phyloP scores from a whole-genome alignment of 2,888 invertebrate genomes.

The Oscheius sp. region DNA sequence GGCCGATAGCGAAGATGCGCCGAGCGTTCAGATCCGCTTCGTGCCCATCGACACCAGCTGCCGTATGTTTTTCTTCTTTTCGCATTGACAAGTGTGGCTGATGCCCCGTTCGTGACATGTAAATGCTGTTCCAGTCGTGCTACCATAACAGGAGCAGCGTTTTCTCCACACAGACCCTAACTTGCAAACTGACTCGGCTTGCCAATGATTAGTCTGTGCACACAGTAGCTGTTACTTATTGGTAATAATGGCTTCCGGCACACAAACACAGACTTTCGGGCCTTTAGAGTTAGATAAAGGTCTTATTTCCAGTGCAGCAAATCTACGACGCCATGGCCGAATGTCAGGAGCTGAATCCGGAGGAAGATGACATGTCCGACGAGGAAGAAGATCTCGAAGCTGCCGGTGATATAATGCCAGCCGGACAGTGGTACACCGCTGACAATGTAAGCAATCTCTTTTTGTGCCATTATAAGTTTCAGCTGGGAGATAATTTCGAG shows the following conservation, averaged over 20 bases:
- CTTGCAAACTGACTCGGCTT: too few relatives aligned
- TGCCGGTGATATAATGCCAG: slow-evolving; percentile 15
- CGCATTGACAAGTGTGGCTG: too few relatives aligned
- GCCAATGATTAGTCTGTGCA: too few relatives aligned
- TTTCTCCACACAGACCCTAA: too few relatives aligned
- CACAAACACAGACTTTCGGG: too few relatives aligned
- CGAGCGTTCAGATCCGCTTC: slow-evolving; percentile 58
- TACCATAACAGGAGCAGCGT: too few relatives aligned
- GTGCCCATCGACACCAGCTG: slow-evolving; percentile 59
- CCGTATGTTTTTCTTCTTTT: slow-evolving; percentile 44
- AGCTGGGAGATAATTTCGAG: slow-evolving; percentile 30
- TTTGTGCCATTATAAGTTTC: neutral
- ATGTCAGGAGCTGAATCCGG: slow-evolving; percentile 86
- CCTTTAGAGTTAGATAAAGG: neutral
- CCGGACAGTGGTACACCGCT: slow-evolving; percentile 54
- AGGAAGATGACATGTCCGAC: slow-evolving; percentile 79
- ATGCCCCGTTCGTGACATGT: too few relatives aligned
- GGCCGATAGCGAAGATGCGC: slow-evolving; percentile 46
- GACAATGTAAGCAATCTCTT: slow-evolving; percentile 42
- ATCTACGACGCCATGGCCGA: slow-evolving; percentile 84
- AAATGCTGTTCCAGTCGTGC: too few relatives aligned
- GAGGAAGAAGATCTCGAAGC: slow-evolving; percentile 37
- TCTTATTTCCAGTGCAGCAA: slow-evolving; percentile 77
- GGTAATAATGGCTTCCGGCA: too few relatives aligned
- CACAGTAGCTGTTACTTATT: too few relatives aligned